A percentile compares a stretch with the other conserved stretches of the same genome.
These are phyloP conservation scores for Caretta caretta DNA, from an alignment of 2,113 vertebrate genomes.

Conservation along the genomic window DNA sequence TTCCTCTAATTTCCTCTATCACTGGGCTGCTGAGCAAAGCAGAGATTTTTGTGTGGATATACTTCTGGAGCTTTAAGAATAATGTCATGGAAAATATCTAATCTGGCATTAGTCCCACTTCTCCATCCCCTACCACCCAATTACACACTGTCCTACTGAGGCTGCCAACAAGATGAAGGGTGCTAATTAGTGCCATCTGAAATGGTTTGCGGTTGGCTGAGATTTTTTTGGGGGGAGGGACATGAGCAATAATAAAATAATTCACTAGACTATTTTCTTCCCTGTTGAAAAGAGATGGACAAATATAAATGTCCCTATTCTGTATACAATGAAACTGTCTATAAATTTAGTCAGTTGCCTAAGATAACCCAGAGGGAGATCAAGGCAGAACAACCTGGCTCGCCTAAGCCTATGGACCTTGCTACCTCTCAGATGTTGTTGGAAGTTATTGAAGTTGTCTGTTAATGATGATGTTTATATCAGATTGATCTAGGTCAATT, in stretches of 20 bases:
- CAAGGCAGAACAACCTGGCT: rapidly evolving
- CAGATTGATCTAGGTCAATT: neutral
- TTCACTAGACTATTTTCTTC: neutral
- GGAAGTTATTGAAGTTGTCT: neutral
- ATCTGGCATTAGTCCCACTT: neutral
- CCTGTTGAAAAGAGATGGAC: neutral
- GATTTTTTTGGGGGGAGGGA: too few relatives aligned
- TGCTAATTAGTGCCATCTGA: neutral
- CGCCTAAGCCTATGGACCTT: rapidly evolving
- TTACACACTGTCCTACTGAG: neutral
- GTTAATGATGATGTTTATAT: rapidly evolving
- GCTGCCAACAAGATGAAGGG: rapidly evolving
- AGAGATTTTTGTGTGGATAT: too few relatives aligned
- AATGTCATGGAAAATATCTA: neutral
- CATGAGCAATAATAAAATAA: neutral
- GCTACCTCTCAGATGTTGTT: neutral
- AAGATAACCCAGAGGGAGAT: neutral
- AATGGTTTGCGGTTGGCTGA: neutral
- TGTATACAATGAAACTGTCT: neutral
- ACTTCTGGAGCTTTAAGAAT: neutral
- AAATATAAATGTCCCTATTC: neutral
- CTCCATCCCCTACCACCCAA: neutral
- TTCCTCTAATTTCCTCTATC: too few relatives aligned
- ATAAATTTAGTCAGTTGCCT: neutral
- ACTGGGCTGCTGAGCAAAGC: too few relatives aligned